These are phyloP conservation scores for Ormia ochracea DNA, from an alignment of 2,888 invertebrate species.

Conservation along the genomic window DNA sequence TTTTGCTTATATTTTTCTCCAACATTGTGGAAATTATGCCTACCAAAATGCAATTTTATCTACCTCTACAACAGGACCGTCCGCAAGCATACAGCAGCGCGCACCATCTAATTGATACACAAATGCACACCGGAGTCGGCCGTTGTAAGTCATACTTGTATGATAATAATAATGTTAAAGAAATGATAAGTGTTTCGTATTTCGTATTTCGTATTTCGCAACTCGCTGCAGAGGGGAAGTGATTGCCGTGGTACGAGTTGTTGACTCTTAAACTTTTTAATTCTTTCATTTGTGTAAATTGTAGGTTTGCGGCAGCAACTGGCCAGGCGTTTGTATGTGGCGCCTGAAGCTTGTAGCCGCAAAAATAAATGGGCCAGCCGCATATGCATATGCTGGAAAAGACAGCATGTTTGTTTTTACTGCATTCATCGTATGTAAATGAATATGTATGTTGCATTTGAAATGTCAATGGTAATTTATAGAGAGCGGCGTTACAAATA, in stretches of 20 bases:
- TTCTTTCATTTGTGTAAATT: not conserved
- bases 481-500: conserved; percentile 38
- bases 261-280: not conserved
- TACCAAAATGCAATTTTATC: conserved; percentile 38
- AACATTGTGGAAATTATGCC: conserved; percentile 45
- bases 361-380: conserved; percentile 18
- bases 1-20: not conserved
- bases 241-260: not conserved
- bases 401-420: not conserved
- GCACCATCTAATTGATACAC: conserved; percentile 25
- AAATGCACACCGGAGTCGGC: conserved; percentile 32
- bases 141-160: conserved; percentile 44
- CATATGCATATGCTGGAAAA: conserved; percentile 1
- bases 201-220: not conserved
- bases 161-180: conserved; percentile 47
- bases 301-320: not conserved
- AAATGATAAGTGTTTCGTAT: conserved; percentile 32
- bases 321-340: conserved; percentile 17
- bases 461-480: conserved; percentile 59
- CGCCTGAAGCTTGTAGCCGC: conserved; percentile 13
- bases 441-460: conserved; percentile 55
- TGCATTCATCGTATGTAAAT: conserved; percentile 16
- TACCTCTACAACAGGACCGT: conserved; percentile 16
- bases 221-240: not conserved
- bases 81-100: not conserved